These are phyloP conservation scores for Nyleta sp. DNA, from an alignment of 2,888 invertebrate species.

Conservation along the genomic window DNA sequence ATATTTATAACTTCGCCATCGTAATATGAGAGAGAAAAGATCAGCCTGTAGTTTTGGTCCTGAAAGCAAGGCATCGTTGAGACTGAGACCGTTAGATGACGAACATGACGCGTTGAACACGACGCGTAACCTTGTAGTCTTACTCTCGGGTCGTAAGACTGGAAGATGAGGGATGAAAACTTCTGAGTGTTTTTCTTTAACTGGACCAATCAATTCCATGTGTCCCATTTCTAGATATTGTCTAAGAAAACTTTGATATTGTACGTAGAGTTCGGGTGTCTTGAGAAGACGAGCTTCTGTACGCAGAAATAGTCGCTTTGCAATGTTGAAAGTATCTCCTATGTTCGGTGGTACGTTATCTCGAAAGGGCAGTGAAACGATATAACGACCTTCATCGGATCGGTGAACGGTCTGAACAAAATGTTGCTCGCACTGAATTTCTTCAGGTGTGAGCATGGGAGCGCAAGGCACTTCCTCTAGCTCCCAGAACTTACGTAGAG, in stretches of 20 bases:
- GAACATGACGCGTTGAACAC: background rate
- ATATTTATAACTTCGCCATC: constrained; percentile 24
- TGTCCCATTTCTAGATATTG: constrained; percentile 60
- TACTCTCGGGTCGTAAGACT: constrained; percentile 39
- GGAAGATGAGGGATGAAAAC: constrained; percentile 52
- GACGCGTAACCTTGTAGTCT: constrained; percentile 30
- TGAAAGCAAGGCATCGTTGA: constrained; percentile 50
- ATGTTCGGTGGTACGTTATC: background rate
- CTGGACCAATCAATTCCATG: constrained; percentile 34
- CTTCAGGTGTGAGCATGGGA: background rate
- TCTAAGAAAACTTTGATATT: constrained; percentile 63
- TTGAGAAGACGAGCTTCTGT: constrained; percentile 36
- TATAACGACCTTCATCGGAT: constrained; percentile 1
- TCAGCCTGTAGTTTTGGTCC: constrained; percentile 39
- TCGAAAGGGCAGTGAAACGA: constrained; percentile 27
- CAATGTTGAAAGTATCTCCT: constrained; percentile 4
- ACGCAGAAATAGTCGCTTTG: background rate
- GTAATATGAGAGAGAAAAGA: constrained; percentile 10
- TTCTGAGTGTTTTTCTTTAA: no score
- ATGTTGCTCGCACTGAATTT: constrained; percentile 5
- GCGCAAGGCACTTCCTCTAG: constrained; percentile 7
- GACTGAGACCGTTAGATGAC: constrained; percentile 29
- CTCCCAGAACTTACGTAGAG: constrained; percentile 1
- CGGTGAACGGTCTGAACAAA: background rate
- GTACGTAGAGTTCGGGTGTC: constrained; percentile 57